Percentiles rank a stretch among this genome's conserved stretches.
Conservation (phyloP, 2,797 vertebrate species). For the Gadopsis marmoratus region DNA sequence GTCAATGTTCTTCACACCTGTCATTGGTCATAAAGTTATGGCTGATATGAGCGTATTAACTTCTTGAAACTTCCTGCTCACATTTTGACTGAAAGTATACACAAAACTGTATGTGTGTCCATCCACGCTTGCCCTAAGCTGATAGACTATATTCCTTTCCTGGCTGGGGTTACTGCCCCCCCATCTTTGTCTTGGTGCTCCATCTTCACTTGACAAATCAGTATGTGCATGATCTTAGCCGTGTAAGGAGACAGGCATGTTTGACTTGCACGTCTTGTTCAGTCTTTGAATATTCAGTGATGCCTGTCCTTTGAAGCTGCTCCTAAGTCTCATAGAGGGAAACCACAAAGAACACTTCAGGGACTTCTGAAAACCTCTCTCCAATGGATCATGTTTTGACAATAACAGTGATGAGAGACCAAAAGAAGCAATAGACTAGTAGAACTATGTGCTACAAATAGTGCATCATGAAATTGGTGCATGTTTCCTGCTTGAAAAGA, state of each 20-base stretch:
- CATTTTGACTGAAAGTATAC: neutral
- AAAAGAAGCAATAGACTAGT: neutral
- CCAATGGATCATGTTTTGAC: constrained; percentile 15
- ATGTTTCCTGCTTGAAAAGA: neutral
- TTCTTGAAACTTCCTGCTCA: neutral
- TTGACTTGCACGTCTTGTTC: constrained; percentile 70
- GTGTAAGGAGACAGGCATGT: constrained; percentile 46
- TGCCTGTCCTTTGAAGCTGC: constrained; percentile 66
- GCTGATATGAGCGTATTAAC: too few species aligned
- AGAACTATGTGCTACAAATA: neutral
- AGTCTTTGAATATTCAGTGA: constrained; percentile 73
- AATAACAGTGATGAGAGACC: neutral
- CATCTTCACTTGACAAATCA: constrained; percentile 63
- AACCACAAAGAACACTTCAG: constrained; percentile 53
- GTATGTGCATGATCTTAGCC: constrained; percentile 44
- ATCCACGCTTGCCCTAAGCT: constrained; percentile 4
- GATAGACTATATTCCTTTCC: constrained; percentile 36
- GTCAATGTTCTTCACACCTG: too few species aligned
- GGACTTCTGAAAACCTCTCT: constrained; percentile 29
- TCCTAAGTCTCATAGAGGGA: constrained; percentile 58
- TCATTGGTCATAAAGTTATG: too few species aligned
- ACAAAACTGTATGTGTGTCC: neutral
- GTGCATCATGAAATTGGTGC: neutral
- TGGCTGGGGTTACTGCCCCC: constrained; percentile 35
- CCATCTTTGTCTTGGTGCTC: constrained; percentile 38